Evolutionary conservation across 2,888 invertebrate genomes (phyloP).

Genomic region (Hirtodrosophila trivittata): DNA sequence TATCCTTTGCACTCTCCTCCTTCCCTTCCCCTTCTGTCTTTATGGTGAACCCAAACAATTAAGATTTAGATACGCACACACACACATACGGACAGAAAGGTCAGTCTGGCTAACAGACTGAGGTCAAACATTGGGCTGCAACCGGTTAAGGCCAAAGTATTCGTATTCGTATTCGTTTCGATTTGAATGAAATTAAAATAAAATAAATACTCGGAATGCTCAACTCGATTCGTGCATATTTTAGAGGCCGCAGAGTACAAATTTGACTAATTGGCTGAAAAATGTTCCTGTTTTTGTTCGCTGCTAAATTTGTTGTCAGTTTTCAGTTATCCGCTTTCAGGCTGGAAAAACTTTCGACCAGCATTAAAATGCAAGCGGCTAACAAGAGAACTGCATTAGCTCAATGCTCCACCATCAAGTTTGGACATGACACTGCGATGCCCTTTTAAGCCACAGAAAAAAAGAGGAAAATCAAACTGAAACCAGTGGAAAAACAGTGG

Average conservation of each 20-base stretch:
- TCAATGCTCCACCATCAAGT: neutral
- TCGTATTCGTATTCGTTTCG: slow-evolving; percentile 1
- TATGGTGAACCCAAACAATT: slow-evolving; percentile 40
- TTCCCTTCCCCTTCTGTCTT: slow-evolving; percentile 6
- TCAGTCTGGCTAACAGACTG: slow-evolving; percentile 23
- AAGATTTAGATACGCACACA: slow-evolving; percentile 66
- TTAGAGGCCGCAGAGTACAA: slow-evolving; percentile 28
- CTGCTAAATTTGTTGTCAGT: slow-evolving; percentile 33
- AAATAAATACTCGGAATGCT: slow-evolving; percentile 28
- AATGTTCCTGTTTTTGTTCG: slow-evolving; percentile 2
- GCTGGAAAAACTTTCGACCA: slow-evolving; percentile 30
- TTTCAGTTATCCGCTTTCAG: slow-evolving; percentile 30
- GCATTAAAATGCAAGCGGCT: slow-evolving; percentile 68
- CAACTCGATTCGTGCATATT: slow-evolving; percentile 30
- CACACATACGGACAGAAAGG: slow-evolving; percentile 47
- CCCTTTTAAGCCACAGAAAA: slow-evolving; percentile 20
- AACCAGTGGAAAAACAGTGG: too few species aligned
- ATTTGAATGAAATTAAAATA: slow-evolving; percentile 13
- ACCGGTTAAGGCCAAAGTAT: slow-evolving; percentile 28
- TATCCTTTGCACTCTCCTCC: slow-evolving; percentile 44
- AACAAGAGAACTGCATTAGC: slow-evolving; percentile 74
- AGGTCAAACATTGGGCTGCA: slow-evolving; percentile 31
- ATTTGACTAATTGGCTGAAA: slow-evolving; percentile 72
- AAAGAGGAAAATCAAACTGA: neutral
- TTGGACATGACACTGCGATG: neutral